Percentiles rank a stretch among this genome's conserved stretches.
These are phyloP conservation scores for Drosophila anceps DNA, from an alignment of 2,888 invertebrate species.

Conservation along the genomic window DNA sequence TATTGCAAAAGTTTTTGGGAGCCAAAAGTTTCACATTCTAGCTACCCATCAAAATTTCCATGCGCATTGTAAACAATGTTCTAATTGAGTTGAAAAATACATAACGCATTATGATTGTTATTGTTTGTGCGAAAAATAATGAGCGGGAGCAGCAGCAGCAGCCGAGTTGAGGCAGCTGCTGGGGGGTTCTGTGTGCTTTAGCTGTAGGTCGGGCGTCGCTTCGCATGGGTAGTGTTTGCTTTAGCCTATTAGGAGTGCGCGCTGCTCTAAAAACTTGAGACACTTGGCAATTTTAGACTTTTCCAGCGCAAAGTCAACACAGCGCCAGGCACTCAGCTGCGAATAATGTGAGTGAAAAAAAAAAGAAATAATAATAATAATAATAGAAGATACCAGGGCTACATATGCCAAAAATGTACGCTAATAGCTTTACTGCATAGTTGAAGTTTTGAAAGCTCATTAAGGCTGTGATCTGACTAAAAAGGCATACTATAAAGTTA, in stretches of 20 bases:
- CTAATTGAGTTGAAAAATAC: constrained; percentile 80
- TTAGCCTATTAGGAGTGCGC: constrained; percentile 56
- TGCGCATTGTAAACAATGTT: constrained; percentile 75
- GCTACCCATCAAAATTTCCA: constrained; percentile 63
- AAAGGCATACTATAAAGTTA: not conserved
- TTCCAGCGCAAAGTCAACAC: constrained; percentile 49
- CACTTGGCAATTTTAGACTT: constrained; percentile 57
- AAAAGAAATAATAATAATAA: not conserved
- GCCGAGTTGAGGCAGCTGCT: not conserved
- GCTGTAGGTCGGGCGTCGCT: constrained; percentile 5
- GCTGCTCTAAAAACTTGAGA: constrained; percentile 55
- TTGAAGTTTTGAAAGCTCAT: constrained; percentile 1
- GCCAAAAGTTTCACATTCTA: constrained; percentile 44
- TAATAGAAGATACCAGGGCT: constrained; percentile 28
- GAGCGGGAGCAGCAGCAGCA: constrained; percentile 27
- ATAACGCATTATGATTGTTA: constrained; percentile 75
- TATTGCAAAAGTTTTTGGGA: constrained; percentile 56
- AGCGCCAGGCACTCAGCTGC: constrained; percentile 32
- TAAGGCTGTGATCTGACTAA: not conserved
- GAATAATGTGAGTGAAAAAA: not conserved
- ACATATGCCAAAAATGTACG: constrained; percentile 5
- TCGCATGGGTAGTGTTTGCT: constrained; percentile 50
- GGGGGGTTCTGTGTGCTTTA: not conserved
- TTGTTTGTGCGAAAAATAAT: constrained; percentile 73
- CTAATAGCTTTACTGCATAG: constrained; percentile 9